Conservation (phyloP, 2,797 vertebrate genomes). For the Oceanodroma leucorhoa region DNA sequence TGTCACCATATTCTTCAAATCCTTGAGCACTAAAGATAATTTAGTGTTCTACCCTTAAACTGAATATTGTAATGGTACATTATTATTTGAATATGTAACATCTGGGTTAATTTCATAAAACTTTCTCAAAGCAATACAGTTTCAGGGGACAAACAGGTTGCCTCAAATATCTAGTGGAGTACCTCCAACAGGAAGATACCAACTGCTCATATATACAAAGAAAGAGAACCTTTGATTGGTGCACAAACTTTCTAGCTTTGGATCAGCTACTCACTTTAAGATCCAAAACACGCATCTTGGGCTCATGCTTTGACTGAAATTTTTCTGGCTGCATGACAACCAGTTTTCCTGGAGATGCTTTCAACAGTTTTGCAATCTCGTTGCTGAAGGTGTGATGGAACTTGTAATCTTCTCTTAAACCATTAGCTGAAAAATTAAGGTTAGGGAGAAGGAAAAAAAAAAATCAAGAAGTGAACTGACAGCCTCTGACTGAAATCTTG, state of each 20-base stretch:
- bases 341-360: slow-evolving; percentile 83
- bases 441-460: not conserved
- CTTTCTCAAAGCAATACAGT: not conserved
- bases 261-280: slow-evolving; percentile 80
- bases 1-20: not conserved
- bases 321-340: slow-evolving; percentile 90
- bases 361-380: slow-evolving; percentile 86
- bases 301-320: slow-evolving; percentile 90
- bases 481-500: not conserved
- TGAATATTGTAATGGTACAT: not conserved
- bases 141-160: not conserved
- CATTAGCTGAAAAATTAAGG: slow-evolving; percentile 80
- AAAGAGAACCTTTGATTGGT: not conserved
- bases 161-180: not conserved
- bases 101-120: not conserved
- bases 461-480: not conserved
- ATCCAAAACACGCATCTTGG: slow-evolving; percentile 75
- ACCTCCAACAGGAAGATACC: not conserved
- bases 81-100: not conserved
- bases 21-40: not conserved
- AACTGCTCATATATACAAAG: not conserved
- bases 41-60: not conserved
- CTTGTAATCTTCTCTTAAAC: slow-evolving; percentile 90
- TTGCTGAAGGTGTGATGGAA: slow-evolving; percentile 91
- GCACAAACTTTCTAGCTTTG: not conserved